Conservation (phyloP, 2,888 invertebrate genomes). For the Diogma glabrata region DNA sequence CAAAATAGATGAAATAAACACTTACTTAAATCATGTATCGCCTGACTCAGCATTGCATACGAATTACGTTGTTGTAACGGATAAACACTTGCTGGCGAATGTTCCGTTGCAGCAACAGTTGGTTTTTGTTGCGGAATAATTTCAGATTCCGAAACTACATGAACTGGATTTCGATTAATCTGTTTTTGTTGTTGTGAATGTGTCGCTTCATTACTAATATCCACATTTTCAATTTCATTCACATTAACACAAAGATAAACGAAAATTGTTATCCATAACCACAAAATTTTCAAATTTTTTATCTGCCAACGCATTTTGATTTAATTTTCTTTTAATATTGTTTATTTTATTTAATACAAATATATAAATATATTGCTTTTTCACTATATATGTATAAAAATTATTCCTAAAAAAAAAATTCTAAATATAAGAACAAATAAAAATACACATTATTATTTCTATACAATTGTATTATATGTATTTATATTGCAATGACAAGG, state of each 20-base stretch:
- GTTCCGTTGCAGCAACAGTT: neutral
- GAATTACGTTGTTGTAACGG: conserved; percentile 31
- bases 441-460: no score
- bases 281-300: neutral
- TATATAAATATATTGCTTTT: no score
- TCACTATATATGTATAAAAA: no score
- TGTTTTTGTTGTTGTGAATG: neutral
- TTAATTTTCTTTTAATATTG: no score
- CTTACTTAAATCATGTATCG: conserved; percentile 46
- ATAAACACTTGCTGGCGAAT: neutral
- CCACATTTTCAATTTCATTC: neutral
- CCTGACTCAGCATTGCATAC: conserved; percentile 44
- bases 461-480: no score
- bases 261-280: neutral
- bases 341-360: no score
- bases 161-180: no score
- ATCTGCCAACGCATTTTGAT: neutral
- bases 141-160: no score
- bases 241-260: neutral
- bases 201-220: neutral
- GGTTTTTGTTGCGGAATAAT: neutral
- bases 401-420: no score
- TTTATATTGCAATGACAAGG: no score
- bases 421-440: no score
- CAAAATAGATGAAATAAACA: no score